Conservation (phyloP, 2,888 invertebrate species). For the Iselma pallidipennis region DNA sequence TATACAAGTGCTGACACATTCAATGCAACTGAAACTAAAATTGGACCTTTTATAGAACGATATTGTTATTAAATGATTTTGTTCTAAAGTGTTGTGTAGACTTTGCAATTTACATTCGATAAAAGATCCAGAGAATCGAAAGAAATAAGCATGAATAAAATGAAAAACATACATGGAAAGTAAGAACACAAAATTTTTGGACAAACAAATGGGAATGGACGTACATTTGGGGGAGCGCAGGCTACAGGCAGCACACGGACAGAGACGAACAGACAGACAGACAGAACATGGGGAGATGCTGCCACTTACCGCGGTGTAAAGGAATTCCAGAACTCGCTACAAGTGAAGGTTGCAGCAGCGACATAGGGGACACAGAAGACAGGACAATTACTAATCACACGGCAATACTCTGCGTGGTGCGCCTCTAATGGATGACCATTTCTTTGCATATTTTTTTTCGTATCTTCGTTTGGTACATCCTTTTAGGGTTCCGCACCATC, state of each 20-base stretch:
- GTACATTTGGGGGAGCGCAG: conserved; percentile 37
- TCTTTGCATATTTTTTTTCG: too few species aligned
- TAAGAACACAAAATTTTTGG: conserved; percentile 53
- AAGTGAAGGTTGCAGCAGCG: conserved; percentile 64
- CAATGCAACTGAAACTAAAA: conserved; percentile 58
- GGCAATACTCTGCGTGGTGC: conserved; percentile 48
- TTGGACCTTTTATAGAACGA: conserved; percentile 61
- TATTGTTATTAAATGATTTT: conserved; percentile 2
- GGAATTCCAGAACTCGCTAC: conserved; percentile 98
- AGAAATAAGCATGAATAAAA: conserved; percentile 47
- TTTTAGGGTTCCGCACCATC: conserved; percentile 20
- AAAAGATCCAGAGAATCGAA: conserved; percentile 29
- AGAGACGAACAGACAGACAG: conserved; percentile 53
- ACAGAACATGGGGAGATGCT: conserved; percentile 56
- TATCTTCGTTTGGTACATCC: conserved; percentile 5
- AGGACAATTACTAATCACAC: conserved; percentile 59
- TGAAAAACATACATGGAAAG: conserved; percentile 56
- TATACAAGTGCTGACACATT: conserved; percentile 49
- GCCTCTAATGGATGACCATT: conserved; percentile 15
- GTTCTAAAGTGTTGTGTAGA: conserved; percentile 8
- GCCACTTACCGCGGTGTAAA: conserved; percentile 98
- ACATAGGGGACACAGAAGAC: conserved; percentile 72
- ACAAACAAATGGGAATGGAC: conserved; percentile 62
- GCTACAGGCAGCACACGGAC: conserved; percentile 57
- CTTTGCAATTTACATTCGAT: conserved; percentile 16